Percentiles rank a stretch among this genome's conserved stretches.
Conservation (phyloP, 2,113 vertebrate genomes). For the Plecotus auritus region DNA sequence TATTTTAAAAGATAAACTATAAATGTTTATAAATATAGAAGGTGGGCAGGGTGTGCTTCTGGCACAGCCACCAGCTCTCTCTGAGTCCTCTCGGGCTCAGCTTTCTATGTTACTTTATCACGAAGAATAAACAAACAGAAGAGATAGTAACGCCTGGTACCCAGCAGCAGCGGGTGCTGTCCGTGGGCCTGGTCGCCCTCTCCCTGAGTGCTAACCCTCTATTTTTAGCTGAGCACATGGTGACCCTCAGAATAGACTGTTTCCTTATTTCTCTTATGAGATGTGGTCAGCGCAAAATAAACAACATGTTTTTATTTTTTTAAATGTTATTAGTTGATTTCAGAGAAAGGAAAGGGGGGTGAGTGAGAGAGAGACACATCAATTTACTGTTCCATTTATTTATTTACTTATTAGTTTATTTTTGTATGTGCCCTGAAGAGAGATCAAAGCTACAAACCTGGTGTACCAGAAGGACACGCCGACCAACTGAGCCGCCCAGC, state of each 20-base stretch:
- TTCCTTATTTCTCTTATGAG: background rate
- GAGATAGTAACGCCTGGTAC: background rate
- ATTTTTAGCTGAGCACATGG: conserved; percentile 2
- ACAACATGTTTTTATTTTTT: background rate
- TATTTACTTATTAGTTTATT: background rate
- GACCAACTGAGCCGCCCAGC: background rate
- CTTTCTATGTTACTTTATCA: background rate
- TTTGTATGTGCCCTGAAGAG: background rate
- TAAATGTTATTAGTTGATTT: background rate
- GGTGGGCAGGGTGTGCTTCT: background rate
- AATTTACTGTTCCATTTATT: background rate
- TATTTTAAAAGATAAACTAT: background rate
- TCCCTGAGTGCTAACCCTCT: background rate
- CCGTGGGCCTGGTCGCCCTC: background rate
- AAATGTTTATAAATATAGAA: background rate
- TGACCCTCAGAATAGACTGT: background rate
- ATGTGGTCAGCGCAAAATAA: background rate
- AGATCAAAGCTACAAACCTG: background rate
- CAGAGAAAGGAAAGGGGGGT: background rate
- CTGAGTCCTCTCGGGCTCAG: background rate
- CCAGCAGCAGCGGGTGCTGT: background rate
- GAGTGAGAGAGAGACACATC: background rate
- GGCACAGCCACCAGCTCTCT: background rate
- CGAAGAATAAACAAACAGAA: background rate
- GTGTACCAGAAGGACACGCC: background rate